These are phyloP conservation scores for Eulacestoma nigropectus DNA, from an alignment of 2,113 vertebrate species.

Conservation along the genomic window DNA sequence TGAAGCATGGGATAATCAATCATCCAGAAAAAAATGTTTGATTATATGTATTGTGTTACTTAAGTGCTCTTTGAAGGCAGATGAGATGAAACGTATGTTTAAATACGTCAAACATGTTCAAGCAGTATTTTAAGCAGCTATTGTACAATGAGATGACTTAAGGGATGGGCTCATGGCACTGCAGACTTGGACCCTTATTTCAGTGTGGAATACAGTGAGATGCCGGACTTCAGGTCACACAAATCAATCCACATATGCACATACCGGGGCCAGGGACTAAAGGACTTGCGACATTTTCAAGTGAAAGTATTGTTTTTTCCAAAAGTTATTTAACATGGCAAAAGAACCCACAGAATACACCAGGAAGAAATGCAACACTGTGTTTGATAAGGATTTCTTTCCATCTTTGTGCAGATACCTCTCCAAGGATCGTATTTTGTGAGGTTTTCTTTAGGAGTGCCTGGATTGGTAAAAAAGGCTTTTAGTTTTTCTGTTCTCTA, in stretches of 20 bases:
- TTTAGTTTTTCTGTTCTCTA: not conserved
- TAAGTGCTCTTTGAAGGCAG: slow-evolving; percentile 22
- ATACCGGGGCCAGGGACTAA: not conserved
- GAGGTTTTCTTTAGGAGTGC: not conserved
- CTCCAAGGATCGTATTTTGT: not conserved
- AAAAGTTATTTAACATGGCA: not conserved
- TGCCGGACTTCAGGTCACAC: not conserved
- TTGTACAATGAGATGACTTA: not conserved
- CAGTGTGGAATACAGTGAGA: not conserved
- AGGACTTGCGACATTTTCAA: not conserved
- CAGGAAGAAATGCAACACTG: not conserved
- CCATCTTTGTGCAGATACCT: not conserved
- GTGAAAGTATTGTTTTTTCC: not conserved
- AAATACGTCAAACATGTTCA: not conserved
- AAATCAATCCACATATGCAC: not conserved
- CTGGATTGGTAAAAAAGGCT: not conserved
- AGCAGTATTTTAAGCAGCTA: not conserved
- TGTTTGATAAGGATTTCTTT: not conserved
- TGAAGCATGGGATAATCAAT: not conserved
- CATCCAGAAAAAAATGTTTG: not conserved
- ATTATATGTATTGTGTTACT: slow-evolving; percentile 28
- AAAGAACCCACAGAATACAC: not conserved
- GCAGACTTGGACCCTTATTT: not conserved
- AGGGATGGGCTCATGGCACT: not conserved
- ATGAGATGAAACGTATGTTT: not conserved